Base-by-base conservation (phyloP, 1,140 invertebrate genomes). In the Pseudomyrmex cubaensis region DNA sequence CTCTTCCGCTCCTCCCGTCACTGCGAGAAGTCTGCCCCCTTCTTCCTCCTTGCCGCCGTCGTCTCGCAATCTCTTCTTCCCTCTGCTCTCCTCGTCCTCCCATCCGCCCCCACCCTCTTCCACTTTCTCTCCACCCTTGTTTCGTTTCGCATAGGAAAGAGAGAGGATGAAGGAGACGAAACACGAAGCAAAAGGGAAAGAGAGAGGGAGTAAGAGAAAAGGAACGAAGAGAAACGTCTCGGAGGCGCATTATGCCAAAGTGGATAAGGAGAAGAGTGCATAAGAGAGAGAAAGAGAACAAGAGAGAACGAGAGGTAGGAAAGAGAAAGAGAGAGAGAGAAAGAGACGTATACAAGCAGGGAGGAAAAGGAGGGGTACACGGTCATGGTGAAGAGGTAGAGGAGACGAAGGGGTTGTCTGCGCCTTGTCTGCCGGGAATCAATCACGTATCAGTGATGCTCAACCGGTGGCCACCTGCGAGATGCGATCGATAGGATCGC, bases 391-490 rank as follows among this genome's bases (percentile, higher is more conserved):
- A 75, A 61, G 76, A 64, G 48, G 48, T 64, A 72, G 82, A 72
- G 74, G 75, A 86, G 83, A 84, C 75, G 87, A 90, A 90, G 89
- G 90, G 92, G 90, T 92, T 92, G 93, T 94, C 92, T 92, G 91
- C 92, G 90, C 90, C 92, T 92, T 89, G 93, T 93, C 92, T 93
- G 90, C 91, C 80, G 83, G 80, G 91, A 93, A 93, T 94, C 93
- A 92, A 93, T 93, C 93, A 90, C 88, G 85, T 86, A 87, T 89
- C 92, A 91, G 92, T 85, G 92, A 90, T 87, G 85, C 89, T 87
- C 91, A 91, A 91, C 89, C 83, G 46, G 76, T 70, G 64, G 80
- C 63, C 75, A 86, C 74, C 83, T 69, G 85, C 61, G 61, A 75
- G 82, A 82, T 56, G 35, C 22, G 61, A 74, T 83, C 80, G 72